Evolutionary conservation across 1,140 invertebrate genomes (phyloP), one percentile per base, ranked within the genome.

Genomic region (Aphaenogaster ashmeadi): DNA sequence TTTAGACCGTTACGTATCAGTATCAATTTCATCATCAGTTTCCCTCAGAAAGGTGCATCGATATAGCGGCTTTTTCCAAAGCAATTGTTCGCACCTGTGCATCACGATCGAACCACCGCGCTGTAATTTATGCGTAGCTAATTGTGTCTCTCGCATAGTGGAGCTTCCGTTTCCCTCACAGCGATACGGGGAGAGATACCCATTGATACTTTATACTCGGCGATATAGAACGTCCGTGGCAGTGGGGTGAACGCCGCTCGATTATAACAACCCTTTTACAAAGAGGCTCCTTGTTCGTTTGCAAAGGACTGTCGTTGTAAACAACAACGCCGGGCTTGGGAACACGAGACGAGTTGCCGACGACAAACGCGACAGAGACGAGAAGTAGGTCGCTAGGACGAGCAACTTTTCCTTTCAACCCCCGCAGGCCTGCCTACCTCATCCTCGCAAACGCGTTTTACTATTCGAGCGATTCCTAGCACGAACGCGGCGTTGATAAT

Each of bases 341-440:
- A 86, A 77, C 62, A 67, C n/a, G 44, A 79, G 67, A 85, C 58
- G 33, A 52, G 41, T 41, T 72, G 66, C n/a, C 69, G 36, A 21
- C 67, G 85, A 72, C 84, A 87, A 90, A 90, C 86, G 89, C 79
- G 88, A 74, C 64, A 50, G 78, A 78, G 54, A 52, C 87, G 79
- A 58, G 52, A 90, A 90, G 86, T 90, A 60, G 89, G 89, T 90
- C 79, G 86, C 71, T 54, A 87, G 86, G 60, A 89, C 88, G 74
- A 84, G 67, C 27, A 90, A 90, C 89, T 90, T 90, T 90, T 90
- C 89, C 89, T 90, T 90, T 90, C 89, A 78, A 75, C 62, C 88
- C 72, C 52, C 36, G 77, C 83, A 44, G 21, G 47, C 58, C 64
- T 60, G 56, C 60, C 77, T 58, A 47, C 56, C 41, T 13, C 44